phyloP scores from a whole-genome alignment of 2,888 invertebrate species.

The Drosophila paracracens region DNA sequence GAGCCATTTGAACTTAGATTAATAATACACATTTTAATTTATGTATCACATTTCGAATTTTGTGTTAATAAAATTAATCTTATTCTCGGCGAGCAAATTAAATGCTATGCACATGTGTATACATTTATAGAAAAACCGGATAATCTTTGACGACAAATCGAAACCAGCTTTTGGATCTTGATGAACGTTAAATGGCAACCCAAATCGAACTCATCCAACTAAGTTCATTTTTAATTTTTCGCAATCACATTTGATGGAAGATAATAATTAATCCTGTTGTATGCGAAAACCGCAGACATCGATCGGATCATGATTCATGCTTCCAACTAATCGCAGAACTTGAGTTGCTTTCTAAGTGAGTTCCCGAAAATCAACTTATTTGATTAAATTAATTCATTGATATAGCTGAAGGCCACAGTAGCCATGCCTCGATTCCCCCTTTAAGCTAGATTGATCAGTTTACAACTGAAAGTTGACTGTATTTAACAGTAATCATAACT shows the following conservation, averaged over 20 bases:
- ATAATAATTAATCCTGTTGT: conserved; percentile 16
- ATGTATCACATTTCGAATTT: conserved; percentile 58
- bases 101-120: conserved; percentile 32
- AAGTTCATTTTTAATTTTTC: conserved; percentile 4
- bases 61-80: conserved; percentile 62
- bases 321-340: conserved; percentile 1
- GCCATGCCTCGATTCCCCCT: not conserved
- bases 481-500: not conserved
- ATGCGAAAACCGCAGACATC: conserved; percentile 5
- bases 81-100: conserved; percentile 62
- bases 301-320: conserved; percentile 31
- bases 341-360: conserved; percentile 6
- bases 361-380: conserved; percentile 11
- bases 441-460: not conserved
- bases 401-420: conserved; percentile 9
- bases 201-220: conserved; percentile 16
- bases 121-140: conserved; percentile 40
- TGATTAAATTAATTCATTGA: conserved; percentile 46
- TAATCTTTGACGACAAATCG: conserved; percentile 25
- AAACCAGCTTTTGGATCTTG: conserved; percentile 48
- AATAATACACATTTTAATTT: conserved; percentile 47
- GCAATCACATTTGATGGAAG: not conserved
- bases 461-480: not conserved
- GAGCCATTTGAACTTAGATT: conserved; percentile 15
- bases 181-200: conserved; percentile 53